Evolutionary conservation across 2,888 invertebrate species (phyloP), one percentile per base, ranked within the genome.

Genomic region (Autographa gamma): DNA sequence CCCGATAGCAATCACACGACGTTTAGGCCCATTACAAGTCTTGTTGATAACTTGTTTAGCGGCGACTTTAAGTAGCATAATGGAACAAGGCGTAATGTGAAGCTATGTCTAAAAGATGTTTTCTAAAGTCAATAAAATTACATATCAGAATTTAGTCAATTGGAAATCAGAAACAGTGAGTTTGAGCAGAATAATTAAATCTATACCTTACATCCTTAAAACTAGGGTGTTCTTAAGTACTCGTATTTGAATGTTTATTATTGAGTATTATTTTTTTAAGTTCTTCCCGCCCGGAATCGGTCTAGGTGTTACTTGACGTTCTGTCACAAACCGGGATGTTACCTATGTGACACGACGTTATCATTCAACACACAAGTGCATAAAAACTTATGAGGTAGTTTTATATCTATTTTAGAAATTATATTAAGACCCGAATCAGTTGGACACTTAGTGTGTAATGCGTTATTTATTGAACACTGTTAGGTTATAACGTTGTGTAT

Each of bases 271-370:
- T 54, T 11, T 18, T 19, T 56, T 13, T 3, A 13, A 25, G 54
- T 25, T 13, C 54, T 25, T 41, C 7, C 6, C 16, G 54, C 6
- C 34, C 34, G 54, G 58, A 19, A n/a, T 18, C n/a, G 48, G n/a
- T 34, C 4, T 54, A 56, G 54, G 18, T 43, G 14, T 31, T 13
- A 32, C 6, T 3, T 61, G 19, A 38, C 13, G 54, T 5, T 56
- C 13, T 2, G 48, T 52, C 16, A 43, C 61, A 58, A 11, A 6
- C 25, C 32, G 19, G 32, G 52, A 59, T 16, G 31, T 13, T 3
- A 18, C 32, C 18, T 13, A 18, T 63, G 74, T 73, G 43, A 52
- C n/a, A 18, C 18, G 19, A 58, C 9, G 60, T 61, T 25, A 13
- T 11, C 19, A 56, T 25, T 13, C 19, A 56, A 48, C 5, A n/a